Base-by-base conservation (phyloP, 2,113 vertebrate species). In the Myrmecophaga tridactyla region DNA sequence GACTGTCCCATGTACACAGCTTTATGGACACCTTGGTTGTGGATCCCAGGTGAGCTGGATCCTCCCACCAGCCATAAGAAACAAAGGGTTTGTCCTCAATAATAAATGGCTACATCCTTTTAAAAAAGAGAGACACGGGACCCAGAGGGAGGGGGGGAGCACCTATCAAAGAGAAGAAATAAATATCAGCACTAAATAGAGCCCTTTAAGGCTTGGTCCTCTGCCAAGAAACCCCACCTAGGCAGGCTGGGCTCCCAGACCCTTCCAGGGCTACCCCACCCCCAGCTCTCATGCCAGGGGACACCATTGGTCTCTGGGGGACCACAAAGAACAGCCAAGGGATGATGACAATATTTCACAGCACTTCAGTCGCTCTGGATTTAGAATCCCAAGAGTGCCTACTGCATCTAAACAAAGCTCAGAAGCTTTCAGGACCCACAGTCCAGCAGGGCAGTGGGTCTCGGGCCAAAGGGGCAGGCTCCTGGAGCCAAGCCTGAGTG, bases 391-490 rank as follows among this genome's bases (percentile, higher is more conserved):
- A 25, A 31, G 27, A n/a, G n/a, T n/a, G 41, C 23, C 27, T 9
- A 41, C 46, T 11, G 41, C 39, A 41, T 86, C 25, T 29, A 43
- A 34, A 41, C 27, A 21, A 62, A 41, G 62, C 7, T 21, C 1
- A 5, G 27, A 31, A 29, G 1, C 65, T 31, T 70, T 48, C 34
- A 12, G 56, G 0, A 31, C 62, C 14, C 23, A 9, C 3, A 0
- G n/a, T 58, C 3, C 0, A 8, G 7, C 14, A 0, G 5, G 23
- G 3, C 13, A 3, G 48, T 1, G 3, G 17, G 53, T 20, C 48
- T 6, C 53, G 20, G 53, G 17, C 53, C 53, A 20, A n/a, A 5
- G 18, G 53, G 53, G 53, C 53, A 56, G 15, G 4, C 17, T 56
- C 53, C 53, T 20, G 53, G 53, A 56, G 17, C 48, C 2, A 14